Conservation (phyloP, 2,888 invertebrate species). For the Nemotelus nigrinus region DNA sequence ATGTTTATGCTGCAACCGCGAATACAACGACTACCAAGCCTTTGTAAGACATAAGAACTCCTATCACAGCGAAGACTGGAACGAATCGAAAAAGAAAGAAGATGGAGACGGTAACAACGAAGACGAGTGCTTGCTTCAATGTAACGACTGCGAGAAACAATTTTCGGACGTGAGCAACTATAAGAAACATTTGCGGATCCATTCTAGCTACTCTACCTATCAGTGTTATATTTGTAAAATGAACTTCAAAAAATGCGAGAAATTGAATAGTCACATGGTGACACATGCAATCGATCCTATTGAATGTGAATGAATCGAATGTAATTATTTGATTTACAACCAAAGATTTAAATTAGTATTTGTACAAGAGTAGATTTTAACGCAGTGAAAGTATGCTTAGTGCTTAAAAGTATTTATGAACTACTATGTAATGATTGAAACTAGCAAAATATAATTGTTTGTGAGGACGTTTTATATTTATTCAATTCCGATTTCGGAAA, state of each 20-base stretch:
- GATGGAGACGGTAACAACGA: conserved; percentile 18
- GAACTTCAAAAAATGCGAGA: conserved; percentile 54
- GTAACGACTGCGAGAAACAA: conserved; percentile 42
- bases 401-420: no score
- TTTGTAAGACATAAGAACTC: conserved; percentile 59
- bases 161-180: conserved; percentile 37
- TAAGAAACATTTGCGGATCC: conserved; percentile 44
- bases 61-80: conserved; percentile 51
- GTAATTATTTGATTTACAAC: no score
- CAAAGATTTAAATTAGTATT: no score
- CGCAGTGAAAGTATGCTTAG: no score
- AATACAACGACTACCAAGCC: conserved; percentile 61
- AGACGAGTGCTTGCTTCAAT: conserved; percentile 34
- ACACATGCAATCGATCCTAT: conserved; percentile 50
- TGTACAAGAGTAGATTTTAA: no score
- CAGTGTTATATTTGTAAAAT: conserved; percentile 58
- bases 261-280: conserved; percentile 55
- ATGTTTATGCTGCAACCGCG: conserved; percentile 58
- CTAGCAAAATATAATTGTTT: no score
- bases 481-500: no score
- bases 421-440: no score
- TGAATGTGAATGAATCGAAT: conserved; percentile 11
- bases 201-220: conserved; percentile 48
- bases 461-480: no score
- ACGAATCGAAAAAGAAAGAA: conserved; percentile 13